These are phyloP conservation scores for Eriocheir sinensis DNA, from an alignment of 1,140 invertebrate species.

Conservation along the genomic window DNA sequence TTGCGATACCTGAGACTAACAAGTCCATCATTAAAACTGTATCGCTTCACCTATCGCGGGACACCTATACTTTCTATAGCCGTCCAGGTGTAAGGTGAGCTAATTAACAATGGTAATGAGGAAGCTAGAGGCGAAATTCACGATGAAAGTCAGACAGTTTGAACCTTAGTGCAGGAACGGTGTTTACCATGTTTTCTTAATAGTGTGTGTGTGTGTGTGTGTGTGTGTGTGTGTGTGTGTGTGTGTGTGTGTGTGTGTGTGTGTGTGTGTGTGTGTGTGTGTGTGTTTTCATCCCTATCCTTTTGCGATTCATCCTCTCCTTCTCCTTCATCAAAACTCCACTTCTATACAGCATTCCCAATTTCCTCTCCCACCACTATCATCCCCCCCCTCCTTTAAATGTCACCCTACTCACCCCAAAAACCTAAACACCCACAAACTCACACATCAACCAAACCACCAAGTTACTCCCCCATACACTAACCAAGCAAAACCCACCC, in stretches of 20 bases:
- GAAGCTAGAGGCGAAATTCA: not conserved
- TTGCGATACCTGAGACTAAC: not conserved
- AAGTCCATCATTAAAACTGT: not conserved
- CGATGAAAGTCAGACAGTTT: no score
- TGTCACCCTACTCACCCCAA: no score
- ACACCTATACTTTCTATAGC: not conserved
- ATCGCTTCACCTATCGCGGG: not conserved
- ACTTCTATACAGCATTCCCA: no score
- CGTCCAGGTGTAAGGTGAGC: not conserved
- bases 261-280: slow-evolving; percentile 4
- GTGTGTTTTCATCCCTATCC: not conserved
- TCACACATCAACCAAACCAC: no score
- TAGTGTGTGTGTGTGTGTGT: not conserved
- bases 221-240: slow-evolving; percentile 22
- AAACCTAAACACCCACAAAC: no score
- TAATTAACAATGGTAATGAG: not conserved
- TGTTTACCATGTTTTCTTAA: not conserved
- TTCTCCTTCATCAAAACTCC: no score
- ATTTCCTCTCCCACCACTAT: no score
- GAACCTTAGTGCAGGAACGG: not conserved
- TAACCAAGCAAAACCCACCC: no score
- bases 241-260: slow-evolving; percentile 22
- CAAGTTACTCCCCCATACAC: no score
- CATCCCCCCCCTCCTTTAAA: no score
- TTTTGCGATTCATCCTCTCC: not conserved